Evolutionary conservation across 2,888 invertebrate genomes (phyloP).

Genomic region (Molorchus minor): DNA sequence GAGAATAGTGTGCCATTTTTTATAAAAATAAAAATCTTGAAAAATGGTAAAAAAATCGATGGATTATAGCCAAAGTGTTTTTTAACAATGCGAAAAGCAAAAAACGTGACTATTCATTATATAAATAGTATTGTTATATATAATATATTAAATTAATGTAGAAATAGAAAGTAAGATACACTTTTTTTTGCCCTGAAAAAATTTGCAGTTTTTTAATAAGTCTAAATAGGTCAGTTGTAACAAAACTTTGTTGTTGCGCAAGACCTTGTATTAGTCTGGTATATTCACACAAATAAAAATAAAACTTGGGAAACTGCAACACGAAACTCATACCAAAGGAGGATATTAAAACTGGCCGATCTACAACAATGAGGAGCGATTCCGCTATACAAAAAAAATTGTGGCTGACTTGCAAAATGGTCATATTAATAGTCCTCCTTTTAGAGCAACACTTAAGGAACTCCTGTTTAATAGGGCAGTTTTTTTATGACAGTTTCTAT

Average conservation of each 20-base stretch:
- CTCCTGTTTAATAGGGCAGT: no score
- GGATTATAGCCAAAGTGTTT: constrained; percentile 67
- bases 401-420: no score
- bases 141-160: constrained; percentile 65
- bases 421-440: no score
- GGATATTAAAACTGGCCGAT: constrained; percentile 5
- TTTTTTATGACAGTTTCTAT: no score
- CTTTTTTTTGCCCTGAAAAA: constrained; percentile 40
- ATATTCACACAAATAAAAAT: not conserved
- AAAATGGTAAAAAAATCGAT: constrained; percentile 63
- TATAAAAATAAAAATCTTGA: constrained; percentile 54
- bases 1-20: constrained; percentile 66
- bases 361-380: no score
- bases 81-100: constrained; percentile 64
- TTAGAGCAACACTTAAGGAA: no score
- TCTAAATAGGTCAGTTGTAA: constrained; percentile 2
- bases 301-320: constrained; percentile 17
- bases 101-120: constrained; percentile 56
- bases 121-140: constrained; percentile 69
- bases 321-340: not conserved
- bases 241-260: constrained; percentile 9
- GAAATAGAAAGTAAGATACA: constrained; percentile 56
- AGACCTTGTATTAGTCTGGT: constrained; percentile 6
- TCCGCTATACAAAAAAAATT: no score
- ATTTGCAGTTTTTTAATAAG: constrained; percentile 42